Percentiles rank a stretch among this genome's conserved stretches.
Evolutionary conservation across 2,113 vertebrate genomes (phyloP).

Genomic region (Anguilla rostrata): DNA sequence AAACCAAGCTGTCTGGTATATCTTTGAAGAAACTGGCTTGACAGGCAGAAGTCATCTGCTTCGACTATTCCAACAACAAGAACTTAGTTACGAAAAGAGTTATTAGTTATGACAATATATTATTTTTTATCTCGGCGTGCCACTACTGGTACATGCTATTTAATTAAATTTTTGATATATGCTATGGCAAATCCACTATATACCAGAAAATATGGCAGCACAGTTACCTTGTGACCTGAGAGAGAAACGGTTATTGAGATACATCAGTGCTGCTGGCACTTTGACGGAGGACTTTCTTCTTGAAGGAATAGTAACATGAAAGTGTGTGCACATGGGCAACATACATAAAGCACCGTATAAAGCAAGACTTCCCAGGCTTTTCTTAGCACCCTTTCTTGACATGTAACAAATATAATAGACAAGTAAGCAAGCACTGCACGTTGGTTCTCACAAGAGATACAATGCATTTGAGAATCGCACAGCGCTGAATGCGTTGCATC

Average conservation of each 20-base stretch:
- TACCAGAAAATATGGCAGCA: not conserved
- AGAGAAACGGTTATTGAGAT: no score
- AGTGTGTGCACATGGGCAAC: no score
- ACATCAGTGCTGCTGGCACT: not conserved
- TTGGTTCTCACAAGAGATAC: no score
- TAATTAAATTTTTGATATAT: no score
- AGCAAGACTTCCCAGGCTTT: not conserved
- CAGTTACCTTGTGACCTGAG: not conserved
- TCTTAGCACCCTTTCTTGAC: no score
- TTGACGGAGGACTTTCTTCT: no score
- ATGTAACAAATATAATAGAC: not conserved
- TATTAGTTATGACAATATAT: conserved; percentile 21
- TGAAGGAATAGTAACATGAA: not conserved
- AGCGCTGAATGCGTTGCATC: no score
- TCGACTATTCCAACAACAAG: conserved; percentile 1
- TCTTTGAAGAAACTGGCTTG: conserved; percentile 24
- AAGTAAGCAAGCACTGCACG: not conserved
- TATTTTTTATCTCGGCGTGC: conserved; percentile 30
- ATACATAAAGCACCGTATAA: not conserved
- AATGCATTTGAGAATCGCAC: no score
- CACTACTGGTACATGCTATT: not conserved
- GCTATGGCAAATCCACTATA: no score
- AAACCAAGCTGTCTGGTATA: not conserved
- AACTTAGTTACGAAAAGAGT: conserved; percentile 1
- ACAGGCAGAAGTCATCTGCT: not conserved